These are phyloP conservation scores for Sciurus vulgaris DNA, from an alignment of 2,797 vertebrate species.

Conservation along the genomic window DNA sequence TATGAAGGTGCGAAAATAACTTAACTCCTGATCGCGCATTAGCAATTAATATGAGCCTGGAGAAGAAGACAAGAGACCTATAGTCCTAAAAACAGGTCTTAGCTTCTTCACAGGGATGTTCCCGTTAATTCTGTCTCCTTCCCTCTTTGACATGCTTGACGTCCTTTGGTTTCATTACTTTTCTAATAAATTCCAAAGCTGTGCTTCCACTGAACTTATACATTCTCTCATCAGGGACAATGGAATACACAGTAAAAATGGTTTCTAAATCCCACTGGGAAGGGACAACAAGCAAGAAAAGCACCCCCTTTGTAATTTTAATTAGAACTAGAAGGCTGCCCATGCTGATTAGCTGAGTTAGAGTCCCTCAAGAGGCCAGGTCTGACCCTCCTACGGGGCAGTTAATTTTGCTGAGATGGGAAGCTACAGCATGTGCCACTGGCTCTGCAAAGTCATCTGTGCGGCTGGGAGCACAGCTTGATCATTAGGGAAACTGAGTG, in stretches of 20 bases:
- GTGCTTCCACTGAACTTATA: not conserved
- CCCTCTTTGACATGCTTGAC: constrained; percentile 27
- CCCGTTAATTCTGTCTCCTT: constrained; percentile 27
- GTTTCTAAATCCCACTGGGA: not conserved
- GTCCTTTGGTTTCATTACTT: constrained; percentile 63
- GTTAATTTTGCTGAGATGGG: constrained; percentile 48
- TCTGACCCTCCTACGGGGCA: not conserved
- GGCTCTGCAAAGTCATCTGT: not conserved
- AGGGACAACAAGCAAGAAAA: constrained; percentile 58
- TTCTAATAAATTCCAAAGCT: constrained; percentile 34
- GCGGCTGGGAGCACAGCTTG: not conserved
- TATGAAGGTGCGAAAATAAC: constrained; percentile 67
- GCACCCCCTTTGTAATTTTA: constrained; percentile 50
- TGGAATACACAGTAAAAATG: not conserved
- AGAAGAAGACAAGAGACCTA: constrained; percentile 53
- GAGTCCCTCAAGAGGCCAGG: not conserved
- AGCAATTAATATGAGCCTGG: constrained; percentile 27
- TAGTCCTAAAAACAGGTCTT: not conserved
- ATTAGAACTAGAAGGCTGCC: constrained; percentile 54
- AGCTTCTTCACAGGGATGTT: constrained; percentile 20
- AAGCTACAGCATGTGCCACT: constrained; percentile 41
- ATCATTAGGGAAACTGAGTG: constrained; percentile 13
- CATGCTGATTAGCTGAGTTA: constrained; percentile 17
- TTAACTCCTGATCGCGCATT: constrained; percentile 57
- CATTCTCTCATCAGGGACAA: constrained; percentile 21